Base-by-base conservation (phyloP, 2,797 vertebrate genomes). In the Tragopan temminckii region DNA sequence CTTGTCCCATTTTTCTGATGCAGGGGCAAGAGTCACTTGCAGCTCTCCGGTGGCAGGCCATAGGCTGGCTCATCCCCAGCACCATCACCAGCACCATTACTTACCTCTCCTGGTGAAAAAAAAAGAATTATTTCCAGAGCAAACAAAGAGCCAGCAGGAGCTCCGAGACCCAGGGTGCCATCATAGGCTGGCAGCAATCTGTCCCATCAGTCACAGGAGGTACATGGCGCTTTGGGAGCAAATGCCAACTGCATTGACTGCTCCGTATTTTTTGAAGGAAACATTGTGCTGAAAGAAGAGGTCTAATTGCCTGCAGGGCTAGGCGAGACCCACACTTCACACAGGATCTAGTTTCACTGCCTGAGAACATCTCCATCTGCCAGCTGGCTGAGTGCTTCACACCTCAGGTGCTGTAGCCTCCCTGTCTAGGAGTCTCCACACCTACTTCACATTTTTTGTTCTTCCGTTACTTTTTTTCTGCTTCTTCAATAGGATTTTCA, bases 171-270 rank as follows among this genome's bases (percentile, higher is more conserved):
- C 7, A 5, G 43, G 19, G 5, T 46, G 36, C 55, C 24, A 45
- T 6, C 0, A 0, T 24, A 61, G 50, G 52, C 69, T 29, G 19
- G 66, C 64, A 43, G 52, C 42, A 29, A 69, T 6, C 4, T 0
- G 29, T 46, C 13, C 52, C 2, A 2, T 27, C 23, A 31, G 11
- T 31, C 52, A 10, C 52, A 27, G 52, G 36, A 66, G 23, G 33
- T 21, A 33, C 31, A 5, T 0, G 1, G 53, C 14, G 17, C 2
- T 6, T n/a, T 5, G 2, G 24, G 21, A 38, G 8, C 0, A 0
- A 16, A 48, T 15, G 38, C 43, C 1, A 1, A 11, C 1, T 2
- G 40, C 68, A 16, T 1, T 18, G 14, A 50, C 21, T 23, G 11
- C 0, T 50, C 25, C 5, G 0, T 43, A 18, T 18, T 35, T 85